Evolutionary conservation across 2,888 invertebrate genomes (phyloP), one percentile per base, ranked within the genome.

Genomic region (Lathronympha strigana): DNA sequence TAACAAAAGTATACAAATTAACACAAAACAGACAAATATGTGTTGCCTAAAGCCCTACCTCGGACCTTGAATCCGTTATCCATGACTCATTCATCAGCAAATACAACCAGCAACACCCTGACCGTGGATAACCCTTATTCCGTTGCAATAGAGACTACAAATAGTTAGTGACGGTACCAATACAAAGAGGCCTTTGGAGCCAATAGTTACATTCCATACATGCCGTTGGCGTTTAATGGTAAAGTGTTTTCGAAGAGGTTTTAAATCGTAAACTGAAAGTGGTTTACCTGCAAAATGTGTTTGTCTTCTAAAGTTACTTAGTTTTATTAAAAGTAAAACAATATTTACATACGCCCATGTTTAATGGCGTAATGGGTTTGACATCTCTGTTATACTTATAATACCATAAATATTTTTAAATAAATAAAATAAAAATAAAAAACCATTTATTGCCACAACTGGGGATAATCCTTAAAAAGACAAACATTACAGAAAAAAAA

Each of bases 21-120:
- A 19, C 49, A 50, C 53, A 38, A 9, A 23, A 40, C 40, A 40
- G 40, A 45, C 45, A 57, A 57, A 57, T 31, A 57, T 57, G 13
- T 13, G 21, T 55, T 25, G 50, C 51, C 54, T 49, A 58, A 51
- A 61, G 63, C 62, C 68, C 67, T 67, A 51, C 54, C 57, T 63
- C 23, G 45, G 60, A 62, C 68, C 68, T 67, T 68, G 67, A 47
- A 45, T 58, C 66, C 66, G 66, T 67, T 68, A 64, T 9, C 25
- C 49, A 38, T 61, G 66, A 57, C 21, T 68, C 62, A 68, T 47
- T 67, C 63, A 68, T 62, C 60, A 49, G 21, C 54, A 50, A 45
- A 63, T n/a, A 38, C 13, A 4, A 11, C 13, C 21, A 9, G 17
- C 15, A 15, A n/a, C n/a, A n/a, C n/a, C 15, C 2, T 21, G 43